Base-by-base conservation (phyloP, 2,113 vertebrate species). In the Coryphaenoides rupestris region DNA sequence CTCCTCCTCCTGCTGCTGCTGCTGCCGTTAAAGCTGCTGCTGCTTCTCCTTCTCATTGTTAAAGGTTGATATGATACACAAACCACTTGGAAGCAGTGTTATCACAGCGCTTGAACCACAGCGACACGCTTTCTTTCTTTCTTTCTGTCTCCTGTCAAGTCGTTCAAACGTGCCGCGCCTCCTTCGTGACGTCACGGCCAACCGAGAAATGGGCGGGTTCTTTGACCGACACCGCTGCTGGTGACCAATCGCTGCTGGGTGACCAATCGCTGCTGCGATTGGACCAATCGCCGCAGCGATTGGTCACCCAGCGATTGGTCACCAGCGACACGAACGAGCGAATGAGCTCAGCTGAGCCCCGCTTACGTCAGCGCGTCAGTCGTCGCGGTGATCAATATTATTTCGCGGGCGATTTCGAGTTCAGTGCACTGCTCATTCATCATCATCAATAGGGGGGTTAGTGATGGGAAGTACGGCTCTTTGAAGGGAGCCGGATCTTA, bases 1-100 rank as follows among this genome's bases (percentile, higher is more conserved):
- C n/a, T n/a, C n/a, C n/a, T n/a, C n/a, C n/a, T n/a, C n/a, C n/a
- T n/a, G 56, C 19, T 71, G 13, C 72, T 78, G 14, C 75, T 62
- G 55, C 49, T 77, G n/a, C n/a, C n/a, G n/a, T n/a, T n/a, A n/a
- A n/a, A n/a, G 56, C 19, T 71, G 13, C 72, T 78, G 14, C 75
- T 62, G 55, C 49, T 77, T 69, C 83, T 82, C 54, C 60, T 74
- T 65, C 75, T 79, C 78, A 80, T 85, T 0, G 2, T 62, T 0
- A 26, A 60, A 1, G 3, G 49, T 10, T 57, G 7, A 14, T n/a
- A n/a, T n/a, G n/a, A n/a, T n/a, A n/a, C n/a, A n/a, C n/a, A n/a
- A n/a, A n/a, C n/a, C n/a, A n/a, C n/a, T n/a, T n/a, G n/a, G n/a
- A n/a, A n/a, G n/a, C n/a, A n/a, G n/a, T n/a, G n/a, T n/a, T n/a